A percentile compares a stretch with the other conserved stretches of the same genome.
Evolutionary conservation across 2,113 vertebrate species (phyloP).

Genomic region (Gavialis gangeticus): DNA sequence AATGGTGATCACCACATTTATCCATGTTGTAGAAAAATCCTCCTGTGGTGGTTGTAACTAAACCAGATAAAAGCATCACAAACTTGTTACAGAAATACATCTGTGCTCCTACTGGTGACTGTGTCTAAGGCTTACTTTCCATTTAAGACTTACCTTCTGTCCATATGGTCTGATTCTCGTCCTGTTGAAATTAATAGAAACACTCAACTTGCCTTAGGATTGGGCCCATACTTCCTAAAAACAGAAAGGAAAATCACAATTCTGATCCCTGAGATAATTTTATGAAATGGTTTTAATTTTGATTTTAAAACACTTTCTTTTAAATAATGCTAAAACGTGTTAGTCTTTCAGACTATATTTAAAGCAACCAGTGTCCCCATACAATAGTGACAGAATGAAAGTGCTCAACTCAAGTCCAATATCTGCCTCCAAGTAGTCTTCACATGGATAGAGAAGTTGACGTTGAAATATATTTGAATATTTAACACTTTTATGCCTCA

Average conservation of each 20-base stretch:
- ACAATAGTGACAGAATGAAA: background rate
- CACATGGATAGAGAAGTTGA: background rate
- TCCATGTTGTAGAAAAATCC: background rate
- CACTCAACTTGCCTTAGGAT: background rate
- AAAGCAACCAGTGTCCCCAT: background rate
- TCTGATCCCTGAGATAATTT: background rate
- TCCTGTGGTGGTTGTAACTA: background rate
- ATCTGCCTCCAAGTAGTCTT: background rate
- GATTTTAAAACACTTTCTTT: background rate
- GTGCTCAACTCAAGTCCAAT: background rate
- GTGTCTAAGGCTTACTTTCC: too few relatives aligned
- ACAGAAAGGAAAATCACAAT: background rate
- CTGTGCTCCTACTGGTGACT: background rate
- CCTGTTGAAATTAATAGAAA: background rate
- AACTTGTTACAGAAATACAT: background rate
- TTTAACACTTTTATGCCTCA: background rate
- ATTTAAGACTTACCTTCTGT: background rate
- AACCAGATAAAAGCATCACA: background rate
- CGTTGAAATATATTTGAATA: slow-evolving; percentile 5
- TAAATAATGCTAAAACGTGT: background rate
- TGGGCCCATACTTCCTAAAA: background rate
- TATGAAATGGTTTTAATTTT: background rate
- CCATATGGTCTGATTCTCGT: background rate
- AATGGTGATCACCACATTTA: background rate
- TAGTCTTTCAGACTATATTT: background rate